phyloP scores from a whole-genome alignment of 2,113 vertebrate species.

The Vombatus ursinus region DNA sequence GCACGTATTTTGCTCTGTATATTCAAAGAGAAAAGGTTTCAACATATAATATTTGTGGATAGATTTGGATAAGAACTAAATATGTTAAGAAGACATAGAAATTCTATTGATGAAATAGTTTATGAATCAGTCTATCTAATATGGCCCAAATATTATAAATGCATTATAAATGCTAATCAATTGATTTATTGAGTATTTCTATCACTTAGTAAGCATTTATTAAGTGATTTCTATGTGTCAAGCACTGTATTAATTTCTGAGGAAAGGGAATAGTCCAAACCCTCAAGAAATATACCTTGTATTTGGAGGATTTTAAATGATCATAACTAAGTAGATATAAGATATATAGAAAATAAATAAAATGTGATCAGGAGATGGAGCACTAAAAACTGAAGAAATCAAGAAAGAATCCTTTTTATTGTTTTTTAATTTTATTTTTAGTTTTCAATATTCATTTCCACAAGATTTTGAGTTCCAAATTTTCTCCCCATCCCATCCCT shows the following conservation, averaged over 20 bases:
- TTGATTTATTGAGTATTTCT: not conserved
- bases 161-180: not conserved
- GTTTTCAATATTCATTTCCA: no score
- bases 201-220: constrained; percentile 7
- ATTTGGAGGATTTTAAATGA: not conserved
- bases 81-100: not conserved
- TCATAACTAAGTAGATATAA: not conserved
- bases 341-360: not conserved
- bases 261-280: not conserved
- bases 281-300: not conserved
- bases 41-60: not conserved
- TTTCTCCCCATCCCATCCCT: no score
- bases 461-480: no score
- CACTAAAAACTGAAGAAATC: not conserved
- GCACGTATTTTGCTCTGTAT: not conserved
- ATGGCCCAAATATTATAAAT: not conserved
- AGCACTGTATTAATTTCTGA: not conserved
- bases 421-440: no score
- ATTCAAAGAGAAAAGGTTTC: no score
- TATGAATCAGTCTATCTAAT: not conserved
- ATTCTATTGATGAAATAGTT: no score
- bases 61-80: not conserved
- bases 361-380: not conserved
- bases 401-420: not conserved
- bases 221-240: not conserved